phyloP scores from a whole-genome alignment of 2,797 vertebrate genomes.

The Ficedula albicollis region DNA sequence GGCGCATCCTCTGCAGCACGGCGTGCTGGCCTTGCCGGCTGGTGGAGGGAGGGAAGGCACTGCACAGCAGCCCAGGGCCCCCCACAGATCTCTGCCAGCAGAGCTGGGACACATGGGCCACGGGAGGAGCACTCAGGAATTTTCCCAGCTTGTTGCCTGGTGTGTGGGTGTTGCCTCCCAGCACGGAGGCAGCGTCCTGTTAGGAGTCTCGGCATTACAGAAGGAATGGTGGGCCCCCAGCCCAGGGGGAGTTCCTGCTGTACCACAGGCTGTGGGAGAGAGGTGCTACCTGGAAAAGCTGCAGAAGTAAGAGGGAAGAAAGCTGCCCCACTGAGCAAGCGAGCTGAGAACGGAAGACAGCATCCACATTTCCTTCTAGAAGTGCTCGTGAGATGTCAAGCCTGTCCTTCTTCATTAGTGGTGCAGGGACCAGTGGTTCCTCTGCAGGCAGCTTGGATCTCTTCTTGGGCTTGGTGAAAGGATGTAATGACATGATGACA shows the following conservation, averaged over 20 bases:
- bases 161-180: conserved; percentile 43
- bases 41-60: neutral
- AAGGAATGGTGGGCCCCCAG: neutral
- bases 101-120: neutral
- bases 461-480: neutral
- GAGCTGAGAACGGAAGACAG: neutral
- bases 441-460: neutral
- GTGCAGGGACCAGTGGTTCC: neutral
- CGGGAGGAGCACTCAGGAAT: conserved; percentile 26
- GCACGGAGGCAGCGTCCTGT: neutral
- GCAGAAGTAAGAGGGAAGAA: neutral
- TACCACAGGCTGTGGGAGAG: neutral
- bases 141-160: neutral
- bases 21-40: accelerated
- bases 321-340: neutral
- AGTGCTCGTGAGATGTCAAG: neutral
- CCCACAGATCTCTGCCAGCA: neutral
- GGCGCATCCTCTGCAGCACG: accelerated
- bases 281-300: neutral
- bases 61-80: neutral
- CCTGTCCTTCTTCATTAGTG: neutral
- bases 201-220: neutral
- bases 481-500: neutral
- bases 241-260: neutral
- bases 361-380: neutral